Base-by-base conservation (phyloP, 2,888 invertebrate genomes). In the Gastracanthus pulcherrimus region DNA sequence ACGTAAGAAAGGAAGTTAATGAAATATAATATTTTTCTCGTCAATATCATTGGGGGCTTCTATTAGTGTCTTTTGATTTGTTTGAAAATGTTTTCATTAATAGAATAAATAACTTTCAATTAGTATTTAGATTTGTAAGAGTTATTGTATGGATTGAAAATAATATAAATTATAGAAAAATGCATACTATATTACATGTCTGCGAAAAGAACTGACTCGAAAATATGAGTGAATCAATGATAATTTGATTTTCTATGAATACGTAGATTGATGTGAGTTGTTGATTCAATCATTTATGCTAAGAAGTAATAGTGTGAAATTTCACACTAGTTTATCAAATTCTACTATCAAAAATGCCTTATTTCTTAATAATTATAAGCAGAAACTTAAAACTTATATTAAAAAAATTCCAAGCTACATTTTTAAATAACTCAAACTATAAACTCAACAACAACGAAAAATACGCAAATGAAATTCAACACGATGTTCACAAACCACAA, bases 391-490 rank as follows among this genome's bases (percentile, higher is more conserved):
- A 60, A 9, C 9, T 31, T 19, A 76, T 41, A 58, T 13, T 29
- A 67, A 74, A n/a, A 41, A 66, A 45, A 23, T 16, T 55, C 62
- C 29, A 76, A 72, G 67, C 81, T 74, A 41, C 31, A 62, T 29
- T 62, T 51, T 60, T 36, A 13, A 67, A 74, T 45, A 31, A 31
- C 26, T 38, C 48, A 23, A 67, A 76, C 34, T 55, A 51, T 60
- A 58, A 67, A 19, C 9, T 76, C 19, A 60, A 31, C 16, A 76
- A 31, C 36, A 60, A 31, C 3, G n/a, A 16, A 48, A 64, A 67
- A 74, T 26, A 76, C 11, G 58, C n/a, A 74, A 80, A 74, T 74
- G 6, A 79, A 38, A 69, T 34, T 29, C n/a, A 74, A 78, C n/a
- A 75, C 75, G 74, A 75, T 71, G 7, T 69, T 76, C 19, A 72